Conservation (phyloP, 2,888 invertebrate genomes). For the Tipula unca region DNA sequence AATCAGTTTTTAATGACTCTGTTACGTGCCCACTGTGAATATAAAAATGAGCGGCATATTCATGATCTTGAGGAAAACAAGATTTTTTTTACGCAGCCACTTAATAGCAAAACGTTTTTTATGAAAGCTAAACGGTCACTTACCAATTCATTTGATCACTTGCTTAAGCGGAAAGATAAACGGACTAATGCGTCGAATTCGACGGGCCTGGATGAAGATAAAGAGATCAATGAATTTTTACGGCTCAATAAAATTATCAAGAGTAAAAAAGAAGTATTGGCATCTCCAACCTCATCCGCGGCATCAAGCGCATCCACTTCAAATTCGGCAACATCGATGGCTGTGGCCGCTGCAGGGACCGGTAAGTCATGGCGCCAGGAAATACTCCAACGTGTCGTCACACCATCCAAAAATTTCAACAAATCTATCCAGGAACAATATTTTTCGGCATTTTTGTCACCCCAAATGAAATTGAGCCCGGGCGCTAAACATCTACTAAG, state of each 20-base stretch:
- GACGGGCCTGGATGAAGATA: background rate
- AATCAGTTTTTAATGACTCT: slow-evolving; percentile 90
- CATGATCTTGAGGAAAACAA: slow-evolving; percentile 84
- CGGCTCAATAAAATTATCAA: background rate
- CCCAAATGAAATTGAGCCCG: background rate
- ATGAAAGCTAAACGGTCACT: slow-evolving; percentile 80
- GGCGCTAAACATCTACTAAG: background rate
- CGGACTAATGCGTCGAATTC: slow-evolving; percentile 31
- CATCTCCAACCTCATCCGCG: background rate
- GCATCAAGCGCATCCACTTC: background rate
- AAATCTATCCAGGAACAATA: background rate
- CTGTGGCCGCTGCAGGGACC: background rate
- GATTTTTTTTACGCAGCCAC: slow-evolving; percentile 76
- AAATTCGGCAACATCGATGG: background rate
- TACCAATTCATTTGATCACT: slow-evolving; percentile 74
- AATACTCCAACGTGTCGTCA: slow-evolving; percentile 69
- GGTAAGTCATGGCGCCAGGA: slow-evolving; percentile 67
- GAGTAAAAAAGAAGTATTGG: background rate
- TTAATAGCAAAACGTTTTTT: slow-evolving; percentile 71
- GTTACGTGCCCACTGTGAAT: slow-evolving; percentile 80
- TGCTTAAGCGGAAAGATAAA: slow-evolving; percentile 69
- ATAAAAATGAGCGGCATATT: slow-evolving; percentile 76
- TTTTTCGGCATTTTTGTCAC: background rate
- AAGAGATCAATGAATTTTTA: background rate
- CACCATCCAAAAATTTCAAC: slow-evolving; percentile 47